These are phyloP conservation scores for Notodonta ziczac DNA, from an alignment of 2,888 invertebrate genomes.

Conservation along the genomic window DNA sequence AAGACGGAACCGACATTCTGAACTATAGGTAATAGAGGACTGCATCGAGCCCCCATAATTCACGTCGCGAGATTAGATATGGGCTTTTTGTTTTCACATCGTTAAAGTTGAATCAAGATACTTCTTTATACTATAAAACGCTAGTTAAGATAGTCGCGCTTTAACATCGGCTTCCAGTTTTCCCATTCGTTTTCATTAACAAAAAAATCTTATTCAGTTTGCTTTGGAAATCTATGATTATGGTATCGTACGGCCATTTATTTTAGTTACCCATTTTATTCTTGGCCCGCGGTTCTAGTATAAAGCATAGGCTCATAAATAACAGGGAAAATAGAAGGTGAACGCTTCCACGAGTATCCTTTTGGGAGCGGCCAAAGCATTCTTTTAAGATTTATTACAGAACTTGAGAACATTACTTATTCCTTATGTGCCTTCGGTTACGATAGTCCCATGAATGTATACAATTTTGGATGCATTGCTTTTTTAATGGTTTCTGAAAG, in stretches of 20 bases:
- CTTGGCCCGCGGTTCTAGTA: conserved; percentile 79
- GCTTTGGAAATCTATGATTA: conserved; percentile 72
- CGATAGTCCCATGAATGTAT: conserved; percentile 65
- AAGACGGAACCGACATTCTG: conserved; percentile 63
- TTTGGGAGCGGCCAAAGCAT: conserved; percentile 83
- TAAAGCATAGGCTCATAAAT: conserved; percentile 83
- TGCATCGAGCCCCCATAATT: conserved; percentile 68
- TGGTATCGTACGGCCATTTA: conserved; percentile 74
- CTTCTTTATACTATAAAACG: conserved; percentile 40
- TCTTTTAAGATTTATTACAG: conserved; percentile 84
- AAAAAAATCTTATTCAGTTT: conserved; percentile 61
- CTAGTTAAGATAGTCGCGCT: conserved; percentile 48
- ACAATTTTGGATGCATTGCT: conserved; percentile 51
- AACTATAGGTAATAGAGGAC: conserved; percentile 55
- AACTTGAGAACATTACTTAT: conserved; percentile 83
- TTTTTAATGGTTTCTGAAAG: conserved; percentile 30
- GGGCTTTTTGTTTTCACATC: conserved; percentile 61
- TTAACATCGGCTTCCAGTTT: conserved; percentile 55
- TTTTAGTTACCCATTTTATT: conserved; percentile 83
- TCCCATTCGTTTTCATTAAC: conserved; percentile 70
- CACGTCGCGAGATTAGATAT: conserved; percentile 70
- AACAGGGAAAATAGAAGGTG: conserved; percentile 83
- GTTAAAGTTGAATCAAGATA: conserved; percentile 46
- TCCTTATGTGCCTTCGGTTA: conserved; percentile 77
- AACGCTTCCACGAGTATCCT: conserved; percentile 82